Evolutionary conservation across 53 echinoderm and acorn worm genomes (phyloP).

Genomic region (Echinometra lucunter): DNA sequence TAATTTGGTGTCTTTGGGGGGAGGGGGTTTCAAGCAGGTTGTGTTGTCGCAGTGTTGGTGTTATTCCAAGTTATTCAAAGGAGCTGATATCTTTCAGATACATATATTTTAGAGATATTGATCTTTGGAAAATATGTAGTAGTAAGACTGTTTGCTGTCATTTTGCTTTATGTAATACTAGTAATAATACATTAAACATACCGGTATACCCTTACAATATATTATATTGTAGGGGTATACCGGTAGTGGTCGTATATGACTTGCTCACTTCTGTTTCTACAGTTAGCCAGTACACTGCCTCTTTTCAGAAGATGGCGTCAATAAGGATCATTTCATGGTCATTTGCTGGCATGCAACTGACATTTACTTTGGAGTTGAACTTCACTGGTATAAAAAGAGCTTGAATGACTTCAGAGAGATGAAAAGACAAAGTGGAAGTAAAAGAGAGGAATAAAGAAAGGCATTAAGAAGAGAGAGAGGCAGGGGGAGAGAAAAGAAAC

Average conservation of each 20-base stretch:
- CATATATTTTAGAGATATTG: not conserved
- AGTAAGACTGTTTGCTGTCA: too few species aligned
- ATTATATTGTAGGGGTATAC: not conserved
- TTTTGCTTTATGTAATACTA: too few species aligned
- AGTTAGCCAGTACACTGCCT: not conserved
- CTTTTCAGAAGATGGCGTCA: not conserved
- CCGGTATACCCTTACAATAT: too few species aligned
- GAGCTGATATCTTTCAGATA: not conserved
- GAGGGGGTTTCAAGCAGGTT: not conserved
- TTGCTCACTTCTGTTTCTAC: not conserved
- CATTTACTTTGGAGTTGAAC: conserved; percentile 30
- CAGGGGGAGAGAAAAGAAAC: not conserved
- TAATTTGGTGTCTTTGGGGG: not conserved
- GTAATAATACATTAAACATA: too few species aligned
- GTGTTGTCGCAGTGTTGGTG: not conserved
- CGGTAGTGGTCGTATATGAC: not conserved
- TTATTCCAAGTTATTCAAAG: not conserved
- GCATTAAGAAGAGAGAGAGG: not conserved
- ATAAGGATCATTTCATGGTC: not conserved
- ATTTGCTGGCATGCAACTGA: conserved; percentile 9
- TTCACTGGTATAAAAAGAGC: not conserved
- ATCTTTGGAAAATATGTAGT: too few species aligned
- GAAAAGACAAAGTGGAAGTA: not conserved
- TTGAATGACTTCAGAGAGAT: not conserved
- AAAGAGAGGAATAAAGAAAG: not conserved